A percentile compares a stretch with the other conserved stretches of the same genome.
phyloP scores from a whole-genome alignment of 2,888 invertebrate species.

The Eucera pruinosa region DNA sequence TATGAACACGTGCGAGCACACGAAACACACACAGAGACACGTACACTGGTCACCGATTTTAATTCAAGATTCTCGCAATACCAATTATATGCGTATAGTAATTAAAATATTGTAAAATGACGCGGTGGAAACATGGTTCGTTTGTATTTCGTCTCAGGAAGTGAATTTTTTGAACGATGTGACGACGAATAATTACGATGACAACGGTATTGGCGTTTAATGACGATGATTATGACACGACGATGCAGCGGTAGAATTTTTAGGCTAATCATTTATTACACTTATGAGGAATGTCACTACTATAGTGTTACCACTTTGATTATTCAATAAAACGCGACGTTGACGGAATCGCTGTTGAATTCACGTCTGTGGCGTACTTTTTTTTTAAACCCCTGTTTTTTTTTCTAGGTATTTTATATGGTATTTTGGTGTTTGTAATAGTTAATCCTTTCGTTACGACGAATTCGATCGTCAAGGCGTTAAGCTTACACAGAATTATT shows the following conservation, averaged over 20 bases:
- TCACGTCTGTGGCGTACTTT: conserved; percentile 12
- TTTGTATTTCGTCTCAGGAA: conserved; percentile 69
- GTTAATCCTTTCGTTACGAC: too few species aligned
- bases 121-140: conserved; percentile 41
- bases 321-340: conserved; percentile 79
- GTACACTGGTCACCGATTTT: conserved; percentile 62
- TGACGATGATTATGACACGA: conserved; percentile 26
- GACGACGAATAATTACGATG: conserved; percentile 36
- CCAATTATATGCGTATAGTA: conserved; percentile 38
- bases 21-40: background rate
- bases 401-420: too few species aligned
- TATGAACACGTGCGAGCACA: too few species aligned
- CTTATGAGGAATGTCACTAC: conserved; percentile 71
- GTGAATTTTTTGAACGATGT: conserved; percentile 53
- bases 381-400: background rate
- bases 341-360: conserved; percentile 62
- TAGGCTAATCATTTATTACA: conserved; percentile 73
- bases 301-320: conserved; percentile 80
- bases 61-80: conserved; percentile 60
- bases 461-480: too few species aligned
- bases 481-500: too few species aligned
- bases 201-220: conserved; percentile 42
- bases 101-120: conserved; percentile 41
- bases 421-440: too few species aligned
- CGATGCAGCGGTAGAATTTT: conserved; percentile 60